phyloP scores from a whole-genome alignment of 2,888 invertebrate genomes.

The Fragum fragum region DNA sequence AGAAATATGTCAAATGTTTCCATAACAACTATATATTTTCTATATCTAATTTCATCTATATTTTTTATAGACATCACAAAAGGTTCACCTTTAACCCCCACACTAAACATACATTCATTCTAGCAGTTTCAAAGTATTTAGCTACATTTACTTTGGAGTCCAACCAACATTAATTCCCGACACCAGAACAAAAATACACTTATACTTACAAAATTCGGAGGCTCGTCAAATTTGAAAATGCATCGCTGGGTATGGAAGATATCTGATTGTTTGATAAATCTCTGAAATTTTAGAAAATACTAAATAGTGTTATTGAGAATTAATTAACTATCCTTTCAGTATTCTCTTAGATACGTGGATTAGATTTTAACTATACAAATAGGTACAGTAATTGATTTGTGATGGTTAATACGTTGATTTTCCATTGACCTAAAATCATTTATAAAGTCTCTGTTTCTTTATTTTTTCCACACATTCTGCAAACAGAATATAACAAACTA shows the following conservation, averaged over 20 bases:
- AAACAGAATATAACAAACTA: too few relatives aligned
- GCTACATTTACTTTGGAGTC: neutral
- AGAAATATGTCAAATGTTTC: too few relatives aligned
- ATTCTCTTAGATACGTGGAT: too few relatives aligned
- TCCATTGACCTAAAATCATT: too few relatives aligned
- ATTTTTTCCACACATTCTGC: too few relatives aligned
- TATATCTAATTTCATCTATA: neutral
- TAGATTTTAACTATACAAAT: too few relatives aligned
- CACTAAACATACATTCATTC: neutral
- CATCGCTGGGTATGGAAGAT: constrained; percentile 37
- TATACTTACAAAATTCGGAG: constrained; percentile 55
- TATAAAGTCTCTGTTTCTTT: too few relatives aligned
- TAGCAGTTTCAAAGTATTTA: neutral
- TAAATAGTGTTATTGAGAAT: too few relatives aligned
- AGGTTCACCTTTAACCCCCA: neutral
- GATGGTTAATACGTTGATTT: too few relatives aligned
- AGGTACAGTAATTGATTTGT: too few relatives aligned
- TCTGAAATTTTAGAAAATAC: constrained; percentile 51
- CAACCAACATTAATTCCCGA: neutral
- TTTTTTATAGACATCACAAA: constrained; percentile 3
- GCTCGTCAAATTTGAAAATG: constrained; percentile 47
- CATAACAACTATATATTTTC: too few relatives aligned
- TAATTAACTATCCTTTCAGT: too few relatives aligned
- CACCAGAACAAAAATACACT: neutral
- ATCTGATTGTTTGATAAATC: constrained; percentile 49